Conservation (phyloP, 1,140 invertebrate species). For the Mycetomoellerius zeteki region DNA sequence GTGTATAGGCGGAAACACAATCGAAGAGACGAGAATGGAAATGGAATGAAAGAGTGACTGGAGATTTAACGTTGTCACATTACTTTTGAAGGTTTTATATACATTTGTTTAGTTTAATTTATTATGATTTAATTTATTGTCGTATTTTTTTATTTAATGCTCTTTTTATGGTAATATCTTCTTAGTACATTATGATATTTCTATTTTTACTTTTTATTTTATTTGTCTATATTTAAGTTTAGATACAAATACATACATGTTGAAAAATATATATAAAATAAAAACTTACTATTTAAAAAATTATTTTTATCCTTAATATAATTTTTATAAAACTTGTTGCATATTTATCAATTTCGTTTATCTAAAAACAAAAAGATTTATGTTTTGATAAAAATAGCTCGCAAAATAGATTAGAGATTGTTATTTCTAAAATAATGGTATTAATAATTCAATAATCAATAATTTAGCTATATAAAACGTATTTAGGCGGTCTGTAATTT, state of each 20-base stretch:
- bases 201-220: not conserved
- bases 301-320: not conserved
- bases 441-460: not conserved
- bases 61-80: slow-evolving; percentile 31
- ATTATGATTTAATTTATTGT: not conserved
- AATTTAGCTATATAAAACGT: not conserved
- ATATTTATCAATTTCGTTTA: not conserved
- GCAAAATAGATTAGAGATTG: not conserved
- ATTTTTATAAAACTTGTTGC: slow-evolving; percentile 10
- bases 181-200: not conserved
- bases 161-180: not conserved
- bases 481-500: not conserved
- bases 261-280: slow-evolving; percentile 19
- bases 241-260: not conserved
- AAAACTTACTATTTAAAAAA: not conserved
- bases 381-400: not conserved
- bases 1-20: not conserved
- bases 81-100: slow-evolving; percentile 44
- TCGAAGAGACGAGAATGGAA: slow-evolving; percentile 5
- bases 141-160: not conserved
- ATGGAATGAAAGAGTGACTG: slow-evolving; percentile 16
- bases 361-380: not conserved
- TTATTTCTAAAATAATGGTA: no score
- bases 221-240: not conserved
- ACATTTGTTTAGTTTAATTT: slow-evolving; percentile 29